Base-by-base conservation (phyloP, 2,797 vertebrate species). In the Apodemus agrarius region DNA sequence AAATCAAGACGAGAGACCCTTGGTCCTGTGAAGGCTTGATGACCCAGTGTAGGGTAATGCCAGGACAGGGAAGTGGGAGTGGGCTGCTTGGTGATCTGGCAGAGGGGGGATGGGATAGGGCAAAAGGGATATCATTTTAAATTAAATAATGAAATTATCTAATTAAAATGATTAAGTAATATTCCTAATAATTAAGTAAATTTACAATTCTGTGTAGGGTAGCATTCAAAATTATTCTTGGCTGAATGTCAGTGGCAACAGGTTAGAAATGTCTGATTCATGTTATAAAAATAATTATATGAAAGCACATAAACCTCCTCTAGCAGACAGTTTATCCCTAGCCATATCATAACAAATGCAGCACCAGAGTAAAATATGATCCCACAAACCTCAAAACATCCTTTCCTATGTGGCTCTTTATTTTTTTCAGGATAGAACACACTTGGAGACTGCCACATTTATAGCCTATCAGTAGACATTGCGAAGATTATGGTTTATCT, bases 301-400 rank as follows among this genome's bases (percentile, higher is more conserved):
- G 7, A 80, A 88, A 83, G 8, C 34, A 65, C 52, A 2, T 69
- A 43, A 69, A 78, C 29, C 6, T 89, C 46, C 49, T 96, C 26
- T 37, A 76, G 54, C 91, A 67, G 37, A 90, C 87, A 46, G 84
- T 63, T 5, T 86, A 31, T 54, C 34, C 52, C 34, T 59, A 74
- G 88, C 79, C 81, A 96, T 52, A 90, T 92, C 24, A 14, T 78
- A 93, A 83, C 29, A 93, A 86, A 91, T 84, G 29, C 19, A 65
- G 9, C 46, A 85, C 31, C 11, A 22, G 80, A 93, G 75, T 19
- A 22, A 79, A 91, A 74, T 63, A 40, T 54, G n/a, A 8, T 31
- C 6, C 17, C 1, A 12, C 13, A 40, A 57, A 21, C 34, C 59
- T 79, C 31, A n/a, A 61, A 63, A 8, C 13, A 43, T 4, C 21